Evolutionary conservation across 2,888 invertebrate genomes (phyloP).

Genomic region (Stenoptilia bipunctidactyla): DNA sequence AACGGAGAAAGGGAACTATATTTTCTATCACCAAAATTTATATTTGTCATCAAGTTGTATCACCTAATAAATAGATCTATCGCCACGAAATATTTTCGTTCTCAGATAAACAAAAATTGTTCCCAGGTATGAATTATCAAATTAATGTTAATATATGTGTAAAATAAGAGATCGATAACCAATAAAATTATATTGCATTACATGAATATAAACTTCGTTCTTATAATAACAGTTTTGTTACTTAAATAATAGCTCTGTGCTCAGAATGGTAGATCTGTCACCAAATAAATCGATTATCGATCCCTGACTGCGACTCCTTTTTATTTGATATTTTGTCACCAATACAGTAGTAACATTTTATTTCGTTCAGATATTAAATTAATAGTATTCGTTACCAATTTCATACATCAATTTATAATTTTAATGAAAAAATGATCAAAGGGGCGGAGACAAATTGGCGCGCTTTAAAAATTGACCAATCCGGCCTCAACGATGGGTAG

Average conservation of each 20-base stretch:
- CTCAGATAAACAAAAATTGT: background rate
- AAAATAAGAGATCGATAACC: constrained; percentile 7
- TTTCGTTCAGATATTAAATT: background rate
- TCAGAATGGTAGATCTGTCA: background rate
- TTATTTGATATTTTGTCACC: constrained; percentile 5
- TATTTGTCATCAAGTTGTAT: background rate
- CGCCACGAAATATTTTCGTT: too few relatives aligned
- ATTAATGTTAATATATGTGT: background rate
- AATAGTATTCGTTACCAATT: constrained; percentile 3
- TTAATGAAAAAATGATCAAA: constrained; percentile 7
- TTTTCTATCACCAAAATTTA: background rate
- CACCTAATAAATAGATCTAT: background rate
- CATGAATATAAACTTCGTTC: constrained; percentile 10
- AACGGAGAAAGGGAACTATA: constrained; percentile 1
- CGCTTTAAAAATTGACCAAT: too few relatives aligned
- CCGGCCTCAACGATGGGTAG: too few relatives aligned
- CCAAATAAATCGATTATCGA: background rate
- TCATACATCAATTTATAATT: constrained; percentile 3
- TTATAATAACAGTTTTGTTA: constrained; percentile 4
- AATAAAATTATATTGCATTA: constrained; percentile 11
- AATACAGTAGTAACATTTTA: constrained; percentile 5
- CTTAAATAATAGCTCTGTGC: constrained; percentile 2
- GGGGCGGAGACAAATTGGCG: constrained; percentile 1
- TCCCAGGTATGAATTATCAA: background rate
- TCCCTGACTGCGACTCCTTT: constrained; percentile 1